Evolutionary conservation across 2,113 vertebrate genomes (phyloP), one percentile per base, ranked within the genome.

Genomic region (Cathartes aura): DNA sequence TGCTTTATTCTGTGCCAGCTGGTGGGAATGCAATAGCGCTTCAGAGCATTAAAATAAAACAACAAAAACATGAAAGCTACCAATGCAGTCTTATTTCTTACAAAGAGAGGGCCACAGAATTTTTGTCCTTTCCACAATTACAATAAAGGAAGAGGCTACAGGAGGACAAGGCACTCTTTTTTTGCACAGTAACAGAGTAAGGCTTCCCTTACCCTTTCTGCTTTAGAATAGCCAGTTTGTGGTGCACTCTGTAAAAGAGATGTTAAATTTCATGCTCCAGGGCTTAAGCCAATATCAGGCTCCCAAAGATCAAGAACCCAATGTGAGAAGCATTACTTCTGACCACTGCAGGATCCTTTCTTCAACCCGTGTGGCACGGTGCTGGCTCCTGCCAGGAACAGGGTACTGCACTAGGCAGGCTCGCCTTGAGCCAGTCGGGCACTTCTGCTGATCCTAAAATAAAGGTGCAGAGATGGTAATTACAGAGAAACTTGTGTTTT

Each of bases 351-450:
- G 32, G 23, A 74, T 53, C 81, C 38, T 8, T 93, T 17, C 43
- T 55, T 73, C 27, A 56, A 45, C 13, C 7, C 1, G 4, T 30
- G 45, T 2, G 2, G 32, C 2, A 1, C 14, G 20, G 14, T 50
- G 42, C 38, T 58, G 22, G 50, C 42, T 71, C 12, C 43, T 63
- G 43, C 38, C 40, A 76, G 62, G 53, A 93, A 29, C 18, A 53
- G 50, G 5, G 40, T 29, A 55, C 18, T 63, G 48, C 36, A 14
- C 16, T 40, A 64, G 24, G 24, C 59, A 76, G 45, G 45, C 15
- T 62, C 17, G 7, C 16, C 47, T 45, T 66, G 24, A 83, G 34
- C 32, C 53, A 55, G 50, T 5, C 3, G 9, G 42, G 58, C 67
- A 70, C 32, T 66, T 90, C 12, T 58, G 30, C 55, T 86, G n/a